Percentiles rank a stretch among this genome's conserved stretches.
Evolutionary conservation across 2,888 invertebrate species (phyloP).

Genomic region (Sycophila texana): DNA sequence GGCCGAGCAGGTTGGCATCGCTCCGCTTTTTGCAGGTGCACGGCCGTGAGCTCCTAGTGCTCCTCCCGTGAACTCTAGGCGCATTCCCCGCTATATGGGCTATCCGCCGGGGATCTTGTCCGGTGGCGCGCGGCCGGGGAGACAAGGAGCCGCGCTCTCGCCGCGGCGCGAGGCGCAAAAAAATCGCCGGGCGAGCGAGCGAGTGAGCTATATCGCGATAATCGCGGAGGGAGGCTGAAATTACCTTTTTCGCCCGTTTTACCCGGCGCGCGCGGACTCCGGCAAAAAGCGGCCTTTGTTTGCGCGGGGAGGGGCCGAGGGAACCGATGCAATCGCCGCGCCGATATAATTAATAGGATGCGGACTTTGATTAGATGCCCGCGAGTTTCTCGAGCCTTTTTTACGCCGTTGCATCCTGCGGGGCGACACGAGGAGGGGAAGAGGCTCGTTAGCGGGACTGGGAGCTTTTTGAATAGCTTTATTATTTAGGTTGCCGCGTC

Average conservation of each 20-base stretch:
- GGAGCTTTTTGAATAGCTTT: background rate
- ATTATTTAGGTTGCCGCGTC: background rate
- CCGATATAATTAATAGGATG: conserved; percentile 52
- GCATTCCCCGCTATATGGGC: conserved; percentile 30
- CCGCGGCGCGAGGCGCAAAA: too few species aligned
- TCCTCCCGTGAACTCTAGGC: conserved; percentile 1
- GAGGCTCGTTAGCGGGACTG: background rate
- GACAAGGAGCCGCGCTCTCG: too few species aligned
- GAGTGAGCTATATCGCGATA: conserved; percentile 29
- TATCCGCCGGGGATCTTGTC: conserved; percentile 8
- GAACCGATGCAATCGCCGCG: conserved; percentile 33
- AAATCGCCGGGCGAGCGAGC: too few species aligned
- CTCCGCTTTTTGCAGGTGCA: too few species aligned
- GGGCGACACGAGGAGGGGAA: background rate
- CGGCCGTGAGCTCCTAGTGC: too few species aligned
- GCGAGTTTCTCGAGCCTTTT: background rate
- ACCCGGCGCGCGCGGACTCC: background rate
- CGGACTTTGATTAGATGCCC: conserved; percentile 43
- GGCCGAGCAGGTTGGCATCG: background rate
- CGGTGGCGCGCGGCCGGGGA: too few species aligned
- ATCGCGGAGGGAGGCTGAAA: conserved; percentile 29
- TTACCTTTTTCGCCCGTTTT: conserved; percentile 43
- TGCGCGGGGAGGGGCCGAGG: background rate
- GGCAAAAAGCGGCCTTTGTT: conserved; percentile 17
- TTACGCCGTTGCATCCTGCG: background rate